phyloP scores from a whole-genome alignment of 2,113 vertebrate genomes.

The Leuciscus idus region DNA sequence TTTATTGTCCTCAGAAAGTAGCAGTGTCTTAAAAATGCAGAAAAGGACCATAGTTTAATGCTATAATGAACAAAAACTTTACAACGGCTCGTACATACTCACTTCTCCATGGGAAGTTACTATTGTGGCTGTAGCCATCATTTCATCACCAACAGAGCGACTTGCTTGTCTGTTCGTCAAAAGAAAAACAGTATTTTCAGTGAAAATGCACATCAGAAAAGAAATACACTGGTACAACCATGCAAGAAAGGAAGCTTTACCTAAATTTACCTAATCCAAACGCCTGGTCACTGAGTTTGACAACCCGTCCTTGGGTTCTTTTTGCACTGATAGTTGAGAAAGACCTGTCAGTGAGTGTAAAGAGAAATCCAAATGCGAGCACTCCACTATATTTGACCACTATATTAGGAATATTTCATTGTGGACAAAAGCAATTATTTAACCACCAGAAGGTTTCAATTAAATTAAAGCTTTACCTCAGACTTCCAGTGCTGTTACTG shows the following conservation, averaged over 20 bases:
- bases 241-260: background rate
- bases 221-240: background rate
- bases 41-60: background rate
- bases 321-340: conserved; percentile 29
- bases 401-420: too few relatives aligned
- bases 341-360: conserved; percentile 4
- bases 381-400: background rate
- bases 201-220: background rate
- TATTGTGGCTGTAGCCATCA: conserved; percentile 44
- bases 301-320: conserved; percentile 31
- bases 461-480: background rate
- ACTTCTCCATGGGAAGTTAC: conserved; percentile 53
- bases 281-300: conserved; percentile 32
- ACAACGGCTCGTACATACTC: background rate
- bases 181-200: background rate
- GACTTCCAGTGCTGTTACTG: conserved; percentile 55
- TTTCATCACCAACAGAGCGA: conserved; percentile 51
- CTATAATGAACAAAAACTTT: background rate
- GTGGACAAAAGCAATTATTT: background rate
- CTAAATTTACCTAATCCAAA: conserved; percentile 9
- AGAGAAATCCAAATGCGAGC: background rate
- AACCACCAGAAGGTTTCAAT: background rate
- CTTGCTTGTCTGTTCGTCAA: background rate
- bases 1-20: conserved; percentile 52
- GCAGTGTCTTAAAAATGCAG: conserved; percentile 24